These are phyloP conservation scores for Tribolium madens DNA, from an alignment of 1,140 invertebrate genomes.

Conservation along the genomic window DNA sequence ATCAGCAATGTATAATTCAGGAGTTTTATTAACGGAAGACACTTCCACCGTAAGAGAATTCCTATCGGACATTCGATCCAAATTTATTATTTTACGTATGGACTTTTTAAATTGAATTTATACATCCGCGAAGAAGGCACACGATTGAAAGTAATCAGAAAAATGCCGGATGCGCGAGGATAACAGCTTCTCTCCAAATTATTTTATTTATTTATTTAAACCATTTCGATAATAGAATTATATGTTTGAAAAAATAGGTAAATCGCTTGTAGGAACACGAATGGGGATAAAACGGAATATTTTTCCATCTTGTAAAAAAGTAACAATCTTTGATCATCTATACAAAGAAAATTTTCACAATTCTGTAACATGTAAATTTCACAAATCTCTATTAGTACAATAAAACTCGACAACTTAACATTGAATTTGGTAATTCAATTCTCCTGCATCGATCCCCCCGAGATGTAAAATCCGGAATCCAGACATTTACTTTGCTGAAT, in stretches of 20 bases:
- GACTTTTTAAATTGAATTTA: neutral
- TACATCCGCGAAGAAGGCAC: neutral
- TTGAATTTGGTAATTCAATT: conserved; percentile 22
- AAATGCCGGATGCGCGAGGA: neutral
- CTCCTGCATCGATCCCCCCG: neutral
- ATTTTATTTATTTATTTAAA: too few species aligned
- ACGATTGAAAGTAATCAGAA: neutral
- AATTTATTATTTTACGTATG: neutral
- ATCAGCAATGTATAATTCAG: neutral
- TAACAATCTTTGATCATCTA: neutral
- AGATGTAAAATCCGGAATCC: conserved; percentile 2
- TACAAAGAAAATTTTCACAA: neutral
- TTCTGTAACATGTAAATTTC: neutral
- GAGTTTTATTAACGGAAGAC: neutral
- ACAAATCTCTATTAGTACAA: neutral
- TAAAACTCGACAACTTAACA: neutral
- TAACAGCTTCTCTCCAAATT: neutral
- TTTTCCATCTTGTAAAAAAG: conserved; percentile 7
- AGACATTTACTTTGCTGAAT: conserved; percentile 9
- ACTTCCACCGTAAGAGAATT: neutral
- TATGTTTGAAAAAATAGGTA: neutral
- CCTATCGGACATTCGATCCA: neutral
- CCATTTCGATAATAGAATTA: conserved; percentile 1
- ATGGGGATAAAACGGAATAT: neutral
- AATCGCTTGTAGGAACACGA: neutral